Conservation (phyloP, 2,888 invertebrate genomes). For the Folsomia manolachei region DNA sequence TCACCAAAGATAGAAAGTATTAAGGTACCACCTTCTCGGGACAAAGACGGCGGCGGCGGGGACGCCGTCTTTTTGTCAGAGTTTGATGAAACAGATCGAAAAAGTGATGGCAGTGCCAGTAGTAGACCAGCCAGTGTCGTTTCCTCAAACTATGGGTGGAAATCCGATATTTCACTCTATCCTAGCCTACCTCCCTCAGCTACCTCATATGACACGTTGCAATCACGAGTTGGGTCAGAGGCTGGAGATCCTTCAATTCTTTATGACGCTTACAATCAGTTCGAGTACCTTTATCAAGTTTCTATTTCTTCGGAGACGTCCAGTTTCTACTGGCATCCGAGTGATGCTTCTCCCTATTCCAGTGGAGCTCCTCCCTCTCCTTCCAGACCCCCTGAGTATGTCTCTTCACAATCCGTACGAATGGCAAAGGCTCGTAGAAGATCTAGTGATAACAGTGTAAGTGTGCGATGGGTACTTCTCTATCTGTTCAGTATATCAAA, state of each 20-base stretch:
- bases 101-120: conserved; percentile 18
- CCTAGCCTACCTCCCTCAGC: conserved; percentile 33
- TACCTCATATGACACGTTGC: conserved; percentile 20
- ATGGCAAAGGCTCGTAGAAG: background rate
- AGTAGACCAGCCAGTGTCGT: background rate
- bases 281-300: conserved; percentile 68
- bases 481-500: too few species aligned
- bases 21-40: background rate
- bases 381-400: conserved; percentile 7
- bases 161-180: conserved; percentile 31
- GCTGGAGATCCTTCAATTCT: conserved; percentile 58
- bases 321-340: conserved; percentile 4
- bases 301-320: conserved; percentile 36
- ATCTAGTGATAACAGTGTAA: conserved; percentile 16
- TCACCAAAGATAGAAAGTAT: background rate
- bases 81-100: conserved; percentile 7
- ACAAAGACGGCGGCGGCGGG: background rate
- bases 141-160: conserved; percentile 18
- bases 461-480: too few species aligned
- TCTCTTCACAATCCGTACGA: conserved; percentile 1
- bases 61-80: conserved; percentile 6
- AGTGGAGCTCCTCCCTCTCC: background rate
- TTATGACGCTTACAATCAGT: conserved; percentile 75
- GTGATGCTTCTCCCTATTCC: background rate
- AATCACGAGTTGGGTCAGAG: background rate